These are phyloP conservation scores for Lophura nycthemera DNA, from an alignment of 2,113 vertebrate species.

Conservation along the genomic window DNA sequence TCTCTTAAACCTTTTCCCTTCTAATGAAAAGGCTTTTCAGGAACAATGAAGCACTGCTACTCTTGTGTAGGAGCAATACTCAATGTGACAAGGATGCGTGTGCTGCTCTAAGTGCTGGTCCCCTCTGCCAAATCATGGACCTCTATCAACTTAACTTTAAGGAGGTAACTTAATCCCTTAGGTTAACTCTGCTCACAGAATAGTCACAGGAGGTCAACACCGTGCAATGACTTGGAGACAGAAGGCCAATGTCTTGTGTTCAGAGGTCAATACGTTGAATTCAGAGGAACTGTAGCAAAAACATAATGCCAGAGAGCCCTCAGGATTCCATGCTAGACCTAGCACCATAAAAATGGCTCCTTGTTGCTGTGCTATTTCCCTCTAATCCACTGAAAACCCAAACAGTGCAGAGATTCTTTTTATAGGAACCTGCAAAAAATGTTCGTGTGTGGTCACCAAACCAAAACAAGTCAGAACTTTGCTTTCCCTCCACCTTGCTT, in stretches of 20 bases:
- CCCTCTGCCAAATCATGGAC: neutral
- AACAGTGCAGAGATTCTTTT: neutral
- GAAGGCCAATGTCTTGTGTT: neutral
- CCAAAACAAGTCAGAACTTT: neutral
- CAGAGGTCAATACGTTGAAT: neutral
- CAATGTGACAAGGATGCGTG: neutral
- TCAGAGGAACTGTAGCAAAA: neutral
- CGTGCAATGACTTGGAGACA: neutral
- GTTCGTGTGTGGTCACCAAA: neutral
- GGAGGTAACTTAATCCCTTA: neutral
- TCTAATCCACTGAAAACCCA: neutral
- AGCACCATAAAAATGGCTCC: neutral
- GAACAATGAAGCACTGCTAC: neutral
- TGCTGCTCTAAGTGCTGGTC: neutral
- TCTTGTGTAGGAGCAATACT: neutral
- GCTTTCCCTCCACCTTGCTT: neutral
- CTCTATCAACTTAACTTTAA: neutral
- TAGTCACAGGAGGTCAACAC: neutral
- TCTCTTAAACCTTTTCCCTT: neutral
- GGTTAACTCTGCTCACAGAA: neutral
- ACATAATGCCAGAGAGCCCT: neutral
- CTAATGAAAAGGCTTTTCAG: slow-evolving; percentile 21
- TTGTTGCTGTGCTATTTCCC: neutral
- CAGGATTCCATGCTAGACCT: neutral
- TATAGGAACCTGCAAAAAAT: neutral